A percentile compares a stretch with the other conserved stretches of the same genome.
Evolutionary conservation across 2,888 invertebrate species (phyloP).

Genomic region (Zygothrica quintamaculata): DNA sequence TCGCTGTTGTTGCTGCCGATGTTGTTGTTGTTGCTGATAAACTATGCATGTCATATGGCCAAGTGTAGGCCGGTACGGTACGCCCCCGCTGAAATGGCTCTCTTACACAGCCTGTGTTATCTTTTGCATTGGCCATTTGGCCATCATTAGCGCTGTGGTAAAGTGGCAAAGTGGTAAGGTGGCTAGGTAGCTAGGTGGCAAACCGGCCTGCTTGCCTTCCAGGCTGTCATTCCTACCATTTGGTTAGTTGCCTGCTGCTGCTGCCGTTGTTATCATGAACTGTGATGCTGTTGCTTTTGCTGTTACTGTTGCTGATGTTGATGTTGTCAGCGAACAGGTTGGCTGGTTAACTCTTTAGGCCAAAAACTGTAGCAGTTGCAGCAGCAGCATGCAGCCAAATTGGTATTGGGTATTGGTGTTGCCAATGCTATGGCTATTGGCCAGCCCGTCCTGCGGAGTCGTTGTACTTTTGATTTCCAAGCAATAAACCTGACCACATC

Average conservation of each 20-base stretch:
- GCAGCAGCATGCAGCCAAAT: conserved; percentile 6
- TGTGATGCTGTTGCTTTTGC: conserved; percentile 25
- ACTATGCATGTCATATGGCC: conserved; percentile 19
- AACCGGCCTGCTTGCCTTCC: conserved; percentile 4
- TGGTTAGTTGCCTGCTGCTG: neutral
- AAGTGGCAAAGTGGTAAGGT: conserved; percentile 66
- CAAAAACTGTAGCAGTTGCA: conserved; percentile 72
- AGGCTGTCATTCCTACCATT: neutral
- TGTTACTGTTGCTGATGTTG: too few relatives aligned
- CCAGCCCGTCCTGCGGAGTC: conserved; percentile 65
- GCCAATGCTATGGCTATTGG: conserved; percentile 22
- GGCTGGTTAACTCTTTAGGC: conserved; percentile 65
- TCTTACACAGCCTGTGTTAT: conserved; percentile 38
- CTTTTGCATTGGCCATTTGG: conserved; percentile 50
- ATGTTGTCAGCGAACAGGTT: conserved; percentile 53
- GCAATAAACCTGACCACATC: conserved; percentile 62
- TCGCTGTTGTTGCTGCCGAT: neutral
- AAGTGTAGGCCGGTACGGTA: conserved; percentile 32
- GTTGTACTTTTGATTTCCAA: conserved; percentile 76
- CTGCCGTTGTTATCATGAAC: conserved; percentile 53
- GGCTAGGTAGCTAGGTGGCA: conserved; percentile 66
- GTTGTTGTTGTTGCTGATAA: conserved; percentile 18
- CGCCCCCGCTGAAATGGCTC: conserved; percentile 56
- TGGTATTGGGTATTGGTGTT: conserved; percentile 11
- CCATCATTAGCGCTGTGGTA: conserved; percentile 66